phyloP scores from a whole-genome alignment of 2,888 invertebrate species.

The Amphipyra tragopoginis region DNA sequence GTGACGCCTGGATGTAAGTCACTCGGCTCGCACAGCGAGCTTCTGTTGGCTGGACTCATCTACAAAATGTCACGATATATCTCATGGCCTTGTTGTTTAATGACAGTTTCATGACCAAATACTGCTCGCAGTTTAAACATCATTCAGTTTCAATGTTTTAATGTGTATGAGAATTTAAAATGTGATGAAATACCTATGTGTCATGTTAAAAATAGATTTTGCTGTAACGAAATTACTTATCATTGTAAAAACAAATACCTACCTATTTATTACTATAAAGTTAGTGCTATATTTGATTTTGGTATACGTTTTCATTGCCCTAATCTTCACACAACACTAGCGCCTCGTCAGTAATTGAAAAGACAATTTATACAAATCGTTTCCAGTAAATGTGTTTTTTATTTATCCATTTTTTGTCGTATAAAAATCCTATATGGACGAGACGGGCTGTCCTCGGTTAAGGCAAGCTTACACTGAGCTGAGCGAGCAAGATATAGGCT shows the following conservation, averaged over 20 bases:
- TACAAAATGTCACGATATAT: constrained; percentile 65
- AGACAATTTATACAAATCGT: constrained; percentile 42
- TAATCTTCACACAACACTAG: constrained; percentile 71
- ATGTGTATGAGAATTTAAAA: not conserved
- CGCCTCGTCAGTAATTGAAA: constrained; percentile 53
- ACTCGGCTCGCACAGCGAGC: constrained; percentile 74
- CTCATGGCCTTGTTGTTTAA: constrained; percentile 55
- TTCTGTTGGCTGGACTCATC: constrained; percentile 83
- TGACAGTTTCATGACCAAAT: constrained; percentile 41
- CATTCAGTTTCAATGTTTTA: not conserved
- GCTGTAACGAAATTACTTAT: not conserved
- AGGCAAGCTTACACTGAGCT: constrained; percentile 61
- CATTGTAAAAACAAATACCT: constrained; percentile 46
- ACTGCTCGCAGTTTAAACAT: constrained; percentile 22
- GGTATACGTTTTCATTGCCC: constrained; percentile 80
- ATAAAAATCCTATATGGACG: constrained; percentile 40
- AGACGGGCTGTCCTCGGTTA: constrained; percentile 54
- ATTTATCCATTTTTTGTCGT: constrained; percentile 36
- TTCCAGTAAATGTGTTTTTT: constrained; percentile 63
- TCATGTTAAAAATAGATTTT: too few relatives aligned
- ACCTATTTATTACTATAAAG: constrained; percentile 73
- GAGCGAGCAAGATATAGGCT: constrained; percentile 59
- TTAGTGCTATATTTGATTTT: constrained; percentile 72
- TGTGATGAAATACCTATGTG: not conserved
- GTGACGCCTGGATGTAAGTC: constrained; percentile 81